Evolutionary conservation across 2,113 vertebrate species (phyloP).

Genomic region (Chaetodon trifascialis): DNA sequence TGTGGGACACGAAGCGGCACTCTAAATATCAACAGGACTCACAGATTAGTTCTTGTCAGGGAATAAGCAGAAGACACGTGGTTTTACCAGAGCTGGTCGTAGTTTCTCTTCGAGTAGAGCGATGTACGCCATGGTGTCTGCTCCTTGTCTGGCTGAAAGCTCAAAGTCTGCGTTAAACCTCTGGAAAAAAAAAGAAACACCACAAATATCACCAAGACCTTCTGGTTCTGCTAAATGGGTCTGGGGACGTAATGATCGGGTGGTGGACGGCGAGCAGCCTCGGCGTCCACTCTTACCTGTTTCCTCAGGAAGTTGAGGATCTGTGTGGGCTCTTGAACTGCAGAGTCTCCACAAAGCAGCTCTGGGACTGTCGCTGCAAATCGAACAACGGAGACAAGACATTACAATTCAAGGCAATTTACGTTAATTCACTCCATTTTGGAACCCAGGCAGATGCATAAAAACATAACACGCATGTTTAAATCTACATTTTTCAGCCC

Average conservation of each 20-base stretch:
- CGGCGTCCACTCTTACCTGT: slow-evolving; percentile 81
- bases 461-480: too few species aligned
- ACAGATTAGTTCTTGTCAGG: neutral
- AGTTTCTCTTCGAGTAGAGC: slow-evolving; percentile 97
- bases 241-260: neutral
- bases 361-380: slow-evolving; percentile 86
- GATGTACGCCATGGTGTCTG: slow-evolving; percentile 96
- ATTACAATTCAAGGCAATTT: neutral
- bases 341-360: slow-evolving; percentile 85
- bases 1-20: slow-evolving; percentile 65
- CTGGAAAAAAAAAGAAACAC: slow-evolving; percentile 72
- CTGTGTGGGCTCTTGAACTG: slow-evolving; percentile 90
- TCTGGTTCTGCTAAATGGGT: neutral
- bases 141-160: slow-evolving; percentile 94
- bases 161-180: slow-evolving; percentile 96
- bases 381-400: neutral
- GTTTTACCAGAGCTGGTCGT: slow-evolving; percentile 89
- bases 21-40: neutral
- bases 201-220: neutral
- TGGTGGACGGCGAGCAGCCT: neutral
- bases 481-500: too few species aligned
- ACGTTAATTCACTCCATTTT: neutral
- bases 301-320: slow-evolving; percentile 95
- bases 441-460: neutral
- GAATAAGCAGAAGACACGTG: neutral